These are phyloP conservation scores for Rambutsinella grinnellia DNA, from an alignment of 2,888 invertebrate genomes.

Conservation along the genomic window DNA sequence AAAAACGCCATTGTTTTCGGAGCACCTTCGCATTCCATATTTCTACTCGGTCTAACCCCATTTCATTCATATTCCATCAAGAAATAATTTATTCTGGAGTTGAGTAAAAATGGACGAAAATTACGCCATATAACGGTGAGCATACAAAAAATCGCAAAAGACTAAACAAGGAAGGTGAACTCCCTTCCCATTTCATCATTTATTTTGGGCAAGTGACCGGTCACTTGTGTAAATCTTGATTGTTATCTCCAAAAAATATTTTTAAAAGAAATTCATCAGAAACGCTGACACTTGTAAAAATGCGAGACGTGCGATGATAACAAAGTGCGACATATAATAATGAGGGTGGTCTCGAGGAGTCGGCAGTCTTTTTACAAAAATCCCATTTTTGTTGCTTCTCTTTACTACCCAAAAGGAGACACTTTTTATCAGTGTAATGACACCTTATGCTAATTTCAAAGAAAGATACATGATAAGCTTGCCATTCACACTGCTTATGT, in stretches of 20 bases:
- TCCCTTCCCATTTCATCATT: not conserved
- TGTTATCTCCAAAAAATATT: not conserved
- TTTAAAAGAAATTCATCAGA: constrained; percentile 1
- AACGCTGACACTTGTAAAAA: too few relatives aligned
- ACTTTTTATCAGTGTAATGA: not conserved
- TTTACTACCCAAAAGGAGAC: constrained; percentile 5
- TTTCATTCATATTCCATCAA: too few relatives aligned
- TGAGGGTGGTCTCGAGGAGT: constrained; percentile 12
- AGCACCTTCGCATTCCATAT: too few relatives aligned
- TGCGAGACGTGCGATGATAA: not conserved
- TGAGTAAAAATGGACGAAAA: too few relatives aligned
- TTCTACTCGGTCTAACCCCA: too few relatives aligned
- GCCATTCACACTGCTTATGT: too few relatives aligned
- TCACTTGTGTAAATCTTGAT: not conserved
- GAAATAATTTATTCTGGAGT: too few relatives aligned
- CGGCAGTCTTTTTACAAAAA: not conserved
- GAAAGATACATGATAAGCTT: not conserved
- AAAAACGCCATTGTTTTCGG: too few relatives aligned
- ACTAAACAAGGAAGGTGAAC: not conserved
- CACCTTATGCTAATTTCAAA: not conserved
- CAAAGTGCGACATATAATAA: constrained; percentile 3
- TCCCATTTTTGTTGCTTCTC: constrained; percentile 9
- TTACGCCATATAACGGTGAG: too few relatives aligned
- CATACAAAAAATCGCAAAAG: too few relatives aligned
- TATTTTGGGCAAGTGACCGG: not conserved